Evolutionary conservation across 2,113 vertebrate species (phyloP), one percentile per base, ranked within the genome.

Genomic region (Cygnus buccinator): DNA sequence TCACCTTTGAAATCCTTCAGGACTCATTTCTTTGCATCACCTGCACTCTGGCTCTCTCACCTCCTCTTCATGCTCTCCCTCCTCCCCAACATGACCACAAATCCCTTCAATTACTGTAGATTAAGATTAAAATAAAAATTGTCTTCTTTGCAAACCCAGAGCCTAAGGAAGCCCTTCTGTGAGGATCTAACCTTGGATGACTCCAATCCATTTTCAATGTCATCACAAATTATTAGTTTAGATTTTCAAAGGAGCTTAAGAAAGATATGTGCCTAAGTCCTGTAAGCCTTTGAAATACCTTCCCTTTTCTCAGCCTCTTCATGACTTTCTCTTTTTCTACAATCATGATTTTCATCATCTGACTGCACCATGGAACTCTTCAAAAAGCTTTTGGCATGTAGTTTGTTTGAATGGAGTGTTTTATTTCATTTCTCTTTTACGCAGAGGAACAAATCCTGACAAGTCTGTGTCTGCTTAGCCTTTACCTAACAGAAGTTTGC

Each of bases 241-340:
- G 58, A 67, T 88, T 96, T 93, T 80, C n/a, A 55, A 71, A 73
- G 37, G 25, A 66, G 66, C 23, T 87, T 88, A 80, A 74, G 75
- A 84, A 81, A 89, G 62, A 39, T 87, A 91, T 2, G 2, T 71
- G 67, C 3, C 11, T 77, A 86, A 93, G 66, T 91, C 66, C 84
- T 67, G 79, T 57, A 80, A 58, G 54, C 37, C 37, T 82, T 79
- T 59, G n/a, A 15, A 85, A 85, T 87, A 94, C 8, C 76, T 46
- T 87, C 57, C 68, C 50, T 88, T 96, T 91, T 70, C 83, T 13
- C 71, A 65, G 72, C 61, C 65, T 89, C 58, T 68, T 94, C 61
- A 25, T 35, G 25, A 87, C 3, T 76, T 81, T 84, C 75, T 77
- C 41, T 9, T 44, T 73, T 76, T 75, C 44, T 79, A 76, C 41